A percentile compares a stretch with the other conserved stretches of the same genome.
phyloP scores from a whole-genome alignment of 2,113 vertebrate species.

The Zeus faber region DNA sequence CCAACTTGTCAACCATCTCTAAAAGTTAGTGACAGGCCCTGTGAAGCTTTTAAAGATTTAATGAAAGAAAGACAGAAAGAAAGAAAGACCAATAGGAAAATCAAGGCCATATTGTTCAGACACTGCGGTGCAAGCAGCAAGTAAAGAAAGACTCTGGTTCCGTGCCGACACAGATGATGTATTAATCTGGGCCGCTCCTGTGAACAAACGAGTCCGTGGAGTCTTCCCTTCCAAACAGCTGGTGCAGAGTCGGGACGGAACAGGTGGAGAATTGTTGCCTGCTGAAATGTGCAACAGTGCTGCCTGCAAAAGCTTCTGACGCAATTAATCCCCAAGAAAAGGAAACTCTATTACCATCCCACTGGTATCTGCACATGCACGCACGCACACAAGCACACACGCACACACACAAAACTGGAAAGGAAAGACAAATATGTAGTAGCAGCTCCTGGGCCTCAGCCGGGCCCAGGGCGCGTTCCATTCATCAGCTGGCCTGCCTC shows the following conservation, averaged over 20 bases:
- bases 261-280: conserved; percentile 39
- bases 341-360: conserved; percentile 18
- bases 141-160: too few species aligned
- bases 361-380: conserved; percentile 13
- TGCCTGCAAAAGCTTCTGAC: conserved; percentile 27
- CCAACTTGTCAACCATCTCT: too few species aligned
- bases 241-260: conserved; percentile 24
- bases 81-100: too few species aligned
- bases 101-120: too few species aligned
- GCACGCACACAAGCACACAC: neutral
- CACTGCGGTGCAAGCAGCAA: too few species aligned
- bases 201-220: conserved; percentile 11
- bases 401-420: conserved; percentile 8
- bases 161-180: neutral
- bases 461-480: conserved; percentile 30
- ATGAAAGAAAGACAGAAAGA: too few species aligned
- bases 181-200: conserved; percentile 1
- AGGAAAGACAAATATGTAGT: conserved; percentile 35
- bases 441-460: conserved; percentile 4
- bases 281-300: conserved; percentile 15
- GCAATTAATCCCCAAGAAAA: conserved; percentile 32
- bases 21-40: too few species aligned
- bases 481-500: conserved; percentile 35
- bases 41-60: too few species aligned
- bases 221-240: conserved; percentile 22